Evolutionary conservation across 1,140 invertebrate species (phyloP), one percentile per base, ranked within the genome.

Genomic region (Ceratosolen fusciceps): DNA sequence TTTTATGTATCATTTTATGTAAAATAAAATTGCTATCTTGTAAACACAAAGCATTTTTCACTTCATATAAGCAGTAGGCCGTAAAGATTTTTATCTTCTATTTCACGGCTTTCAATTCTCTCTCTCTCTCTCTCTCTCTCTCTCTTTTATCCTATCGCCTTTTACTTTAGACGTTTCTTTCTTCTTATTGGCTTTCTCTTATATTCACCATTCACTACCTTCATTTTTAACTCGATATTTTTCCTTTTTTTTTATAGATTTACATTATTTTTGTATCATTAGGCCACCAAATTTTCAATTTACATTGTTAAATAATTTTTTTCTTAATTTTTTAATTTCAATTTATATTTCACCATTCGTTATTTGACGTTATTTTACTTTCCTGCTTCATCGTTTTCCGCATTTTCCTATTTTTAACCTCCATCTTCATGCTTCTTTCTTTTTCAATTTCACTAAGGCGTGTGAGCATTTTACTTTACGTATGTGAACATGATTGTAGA

Each of bases 1-100:
- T n/a, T n/a, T 56, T 73, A 73, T 58, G 26, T 39, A 58, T 56
- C 21, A 34, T 72, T 72, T 54, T 56, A 37, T 39, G 37, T 62
- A 47, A 43, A 74, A 60, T 74, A 62, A 43, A 47, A 74, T 29
- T 39, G 54, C 56, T 39, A 74, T 62, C 58, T 37, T 19, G 71
- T 60, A 29, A 60, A 47, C 9, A 31, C 39, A 62, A 47, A 47
- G 37, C 39, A 5, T 74, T 74, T 62, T 74, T 47, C 56, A 47
- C 2, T 43, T 47, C 24, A 58, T 74, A 74, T 62, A 60, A 72
- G 43, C 3, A 54, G 70, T 24, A 43, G 14, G 24, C 16, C 2
- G 14, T 74, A 74, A 74, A 74, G 72, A 74, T 62, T 74, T 74
- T 74, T 74, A 74, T 74, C 34, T 47, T 74, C 56, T 24, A 74